Conservation (phyloP, 2,113 vertebrate species). For the Nicator chloris region DNA sequence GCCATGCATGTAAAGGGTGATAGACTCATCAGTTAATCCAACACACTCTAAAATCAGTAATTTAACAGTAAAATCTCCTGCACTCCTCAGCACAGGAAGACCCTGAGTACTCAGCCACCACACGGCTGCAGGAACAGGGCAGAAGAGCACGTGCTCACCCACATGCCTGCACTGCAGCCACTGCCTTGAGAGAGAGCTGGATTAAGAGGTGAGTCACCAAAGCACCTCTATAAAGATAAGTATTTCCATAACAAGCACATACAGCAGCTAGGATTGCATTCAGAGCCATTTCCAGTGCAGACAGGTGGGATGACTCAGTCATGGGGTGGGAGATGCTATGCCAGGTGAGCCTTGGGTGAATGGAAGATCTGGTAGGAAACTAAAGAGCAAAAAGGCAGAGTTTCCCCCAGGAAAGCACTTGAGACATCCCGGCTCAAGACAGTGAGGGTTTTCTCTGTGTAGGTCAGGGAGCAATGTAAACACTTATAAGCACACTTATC, state of each 20-base stretch:
- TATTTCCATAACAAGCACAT: neutral
- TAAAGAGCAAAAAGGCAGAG: neutral
- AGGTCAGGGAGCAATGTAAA: neutral
- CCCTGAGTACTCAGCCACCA: neutral
- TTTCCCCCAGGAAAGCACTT: neutral
- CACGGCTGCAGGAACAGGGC: neutral
- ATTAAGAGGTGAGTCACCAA: neutral
- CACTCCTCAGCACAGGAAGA: neutral
- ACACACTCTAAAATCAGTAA: neutral
- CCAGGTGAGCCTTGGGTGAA: neutral
- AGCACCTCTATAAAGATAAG: neutral
- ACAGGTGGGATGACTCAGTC: neutral
- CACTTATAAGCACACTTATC: neutral
- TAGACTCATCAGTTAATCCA: neutral
- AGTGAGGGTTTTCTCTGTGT: neutral
- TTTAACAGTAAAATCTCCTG: neutral
- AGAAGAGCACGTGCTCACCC: fast-evolving
- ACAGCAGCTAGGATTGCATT: neutral
- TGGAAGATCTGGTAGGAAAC: neutral
- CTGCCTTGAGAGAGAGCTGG: neutral
- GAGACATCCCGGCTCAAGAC: neutral
- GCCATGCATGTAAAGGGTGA: neutral
- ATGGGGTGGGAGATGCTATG: fast-evolving
- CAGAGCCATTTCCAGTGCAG: neutral
- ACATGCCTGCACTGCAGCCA: fast-evolving